Evolutionary conservation across 2,113 vertebrate species (phyloP), one percentile per base, ranked within the genome.

Genomic region (Notechis scutatus): DNA sequence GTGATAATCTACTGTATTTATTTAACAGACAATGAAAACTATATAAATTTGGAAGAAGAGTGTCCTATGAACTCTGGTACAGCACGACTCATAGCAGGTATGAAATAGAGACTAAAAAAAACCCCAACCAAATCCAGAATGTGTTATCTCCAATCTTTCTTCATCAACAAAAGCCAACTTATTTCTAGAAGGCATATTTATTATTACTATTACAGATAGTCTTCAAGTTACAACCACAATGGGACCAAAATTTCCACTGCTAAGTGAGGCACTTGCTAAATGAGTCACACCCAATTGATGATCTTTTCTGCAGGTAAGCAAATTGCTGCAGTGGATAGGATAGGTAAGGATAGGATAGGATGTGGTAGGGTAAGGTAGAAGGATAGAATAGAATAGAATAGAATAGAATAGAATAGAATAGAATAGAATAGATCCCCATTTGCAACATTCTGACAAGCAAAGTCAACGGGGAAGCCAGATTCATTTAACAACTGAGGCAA

Each of bases 11-110:
- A 74, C 61, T 92, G n/a, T 93, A 24, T 93, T 90, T 93, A n/a
- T 47, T 12, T 23, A 86, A 61, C 89, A 90, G 88, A 90, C 54
- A 57, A 56, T 54, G 92, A 90, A 5, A 93, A 93, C 81, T 93
- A 93, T 93, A 89, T 87, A 59, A 93, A 93, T 24, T 34, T 93
- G n/a, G 92, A 93, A 86, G 56, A 90, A n/a, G 88, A 90, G 47
- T 1, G 3, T 9, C 2, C 29, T 47, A 1, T 86, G 20, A 90
- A 14, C 15, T 14, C 89, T 90, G 92, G 92, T 5, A 21, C 88
- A 59, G 54, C 88, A 34, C 64, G 92, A 24, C 92, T 92, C 45
- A 92, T 92, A 59, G 92, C 92, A 92, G 92, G 92, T 92, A 92
- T 20, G 34, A 69, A 39, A 81, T n/a, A 42, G 42, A 14, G 5